Conservation (phyloP, 2,113 vertebrate species). For the Elaphurus davidianus region DNA sequence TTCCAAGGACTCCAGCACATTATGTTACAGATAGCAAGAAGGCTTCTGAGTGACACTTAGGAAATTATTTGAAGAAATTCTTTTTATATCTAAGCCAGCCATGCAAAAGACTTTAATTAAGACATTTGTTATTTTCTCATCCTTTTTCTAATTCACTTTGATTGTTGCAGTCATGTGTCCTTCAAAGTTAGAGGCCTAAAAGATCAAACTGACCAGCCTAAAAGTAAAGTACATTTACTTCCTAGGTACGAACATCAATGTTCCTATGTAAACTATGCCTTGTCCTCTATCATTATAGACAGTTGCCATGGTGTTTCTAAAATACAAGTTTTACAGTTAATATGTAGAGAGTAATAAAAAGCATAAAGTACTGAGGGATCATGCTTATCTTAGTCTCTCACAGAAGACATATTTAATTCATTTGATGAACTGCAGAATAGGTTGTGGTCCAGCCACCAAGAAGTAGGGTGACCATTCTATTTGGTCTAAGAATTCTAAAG, state of each 20-base stretch:
- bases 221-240: constrained; percentile 47
- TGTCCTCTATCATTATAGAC: constrained; percentile 33
- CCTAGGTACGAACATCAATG: constrained; percentile 58
- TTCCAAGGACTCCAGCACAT: constrained; percentile 80
- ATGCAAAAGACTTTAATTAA: constrained; percentile 80
- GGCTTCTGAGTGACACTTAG: constrained; percentile 78
- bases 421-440: constrained; percentile 1
- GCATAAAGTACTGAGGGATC: neutral
- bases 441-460: constrained; percentile 5
- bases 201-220: constrained; percentile 68
- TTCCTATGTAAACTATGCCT: constrained; percentile 53
- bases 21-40: constrained; percentile 78
- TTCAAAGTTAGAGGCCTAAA: constrained; percentile 77
- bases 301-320: constrained; percentile 51
- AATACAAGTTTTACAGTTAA: constrained; percentile 15
- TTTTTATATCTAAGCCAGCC: constrained; percentile 81
- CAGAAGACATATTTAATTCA: constrained; percentile 3
- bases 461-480: neutral
- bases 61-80: constrained; percentile 78
- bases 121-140: constrained; percentile 79
- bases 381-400: neutral
- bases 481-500: constrained; percentile 16
- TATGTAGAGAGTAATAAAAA: neutral
- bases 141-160: constrained; percentile 50
- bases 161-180: constrained; percentile 62